Evolutionary conservation across 2,797 vertebrate genomes (phyloP).

Genomic region (Malurus leucopterus): DNA sequence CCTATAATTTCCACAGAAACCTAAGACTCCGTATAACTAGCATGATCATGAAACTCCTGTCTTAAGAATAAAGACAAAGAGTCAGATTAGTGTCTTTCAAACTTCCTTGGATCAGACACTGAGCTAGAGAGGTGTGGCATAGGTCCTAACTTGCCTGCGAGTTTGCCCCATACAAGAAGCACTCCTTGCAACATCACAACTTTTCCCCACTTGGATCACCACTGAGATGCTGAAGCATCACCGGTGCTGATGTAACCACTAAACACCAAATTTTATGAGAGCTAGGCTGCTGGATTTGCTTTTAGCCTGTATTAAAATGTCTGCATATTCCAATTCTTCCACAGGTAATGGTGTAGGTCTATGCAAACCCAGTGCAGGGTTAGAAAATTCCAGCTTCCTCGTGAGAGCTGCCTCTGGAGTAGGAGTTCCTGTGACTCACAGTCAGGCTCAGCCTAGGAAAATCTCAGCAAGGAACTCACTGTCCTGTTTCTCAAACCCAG

Average conservation of each 20-base stretch:
- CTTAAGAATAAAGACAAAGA: neutral
- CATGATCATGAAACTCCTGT: neutral
- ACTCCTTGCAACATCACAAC: neutral
- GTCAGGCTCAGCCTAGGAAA: neutral
- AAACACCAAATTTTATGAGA: neutral
- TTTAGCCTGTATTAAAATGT: neutral
- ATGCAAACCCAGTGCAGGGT: neutral
- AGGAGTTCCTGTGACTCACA: neutral
- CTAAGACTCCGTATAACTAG: neutral
- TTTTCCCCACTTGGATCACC: neutral
- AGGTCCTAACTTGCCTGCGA: neutral
- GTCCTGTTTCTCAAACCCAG: neutral
- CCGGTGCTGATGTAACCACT: neutral
- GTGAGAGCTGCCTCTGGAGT: neutral
- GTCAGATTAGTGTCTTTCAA: neutral
- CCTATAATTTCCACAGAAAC: neutral
- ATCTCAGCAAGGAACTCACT: neutral
- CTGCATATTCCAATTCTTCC: neutral
- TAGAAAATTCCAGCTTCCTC: neutral
- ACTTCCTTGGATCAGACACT: neutral
- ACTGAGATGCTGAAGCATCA: neutral
- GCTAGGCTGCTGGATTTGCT: neutral
- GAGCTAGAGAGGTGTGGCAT: neutral
- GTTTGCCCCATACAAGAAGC: neutral
- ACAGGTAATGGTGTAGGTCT: rapidly evolving